A percentile compares a stretch with the other conserved stretches of the same genome.
Evolutionary conservation across 2,888 invertebrate genomes (phyloP).

Genomic region (Nowickia ferox): DNA sequence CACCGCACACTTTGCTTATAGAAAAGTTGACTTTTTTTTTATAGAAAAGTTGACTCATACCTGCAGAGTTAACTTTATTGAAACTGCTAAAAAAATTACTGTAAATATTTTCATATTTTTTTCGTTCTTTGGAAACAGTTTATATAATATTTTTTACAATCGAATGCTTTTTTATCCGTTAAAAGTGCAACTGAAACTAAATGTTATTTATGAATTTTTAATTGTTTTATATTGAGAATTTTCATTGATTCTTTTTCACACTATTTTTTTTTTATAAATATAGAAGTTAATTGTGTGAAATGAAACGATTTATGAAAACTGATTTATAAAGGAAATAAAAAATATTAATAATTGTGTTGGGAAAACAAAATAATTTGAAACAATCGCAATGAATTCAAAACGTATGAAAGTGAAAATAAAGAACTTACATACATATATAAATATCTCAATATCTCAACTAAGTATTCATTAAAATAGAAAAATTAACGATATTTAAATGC

Average conservation of each 20-base stretch:
- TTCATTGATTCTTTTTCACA: not conserved
- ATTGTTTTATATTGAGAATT: slow-evolving; percentile 25
- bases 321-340: not conserved
- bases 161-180: not conserved
- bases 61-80: slow-evolving; percentile 21
- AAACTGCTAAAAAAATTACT: slow-evolving; percentile 13
- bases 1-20: too few relatives aligned
- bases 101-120: slow-evolving; percentile 41
- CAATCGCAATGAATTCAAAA: not conserved
- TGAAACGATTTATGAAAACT: not conserved
- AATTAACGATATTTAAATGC: too few relatives aligned
- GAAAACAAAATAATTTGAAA: not conserved
- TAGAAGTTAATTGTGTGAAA: slow-evolving; percentile 8
- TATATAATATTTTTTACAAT: not conserved
- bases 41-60: slow-evolving; percentile 1
- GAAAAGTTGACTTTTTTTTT: too few relatives aligned
- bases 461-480: too few relatives aligned
- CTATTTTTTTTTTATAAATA: not conserved
- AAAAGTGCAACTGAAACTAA: slow-evolving; percentile 15
- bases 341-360: not conserved
- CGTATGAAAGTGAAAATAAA: too few relatives aligned
- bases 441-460: too few relatives aligned
- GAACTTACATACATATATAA: too few relatives aligned
- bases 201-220: not conserved
- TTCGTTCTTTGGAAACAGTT: not conserved